Base-by-base conservation (phyloP, 2,113 vertebrate genomes). In the Rhinichthys klamathensis region DNA sequence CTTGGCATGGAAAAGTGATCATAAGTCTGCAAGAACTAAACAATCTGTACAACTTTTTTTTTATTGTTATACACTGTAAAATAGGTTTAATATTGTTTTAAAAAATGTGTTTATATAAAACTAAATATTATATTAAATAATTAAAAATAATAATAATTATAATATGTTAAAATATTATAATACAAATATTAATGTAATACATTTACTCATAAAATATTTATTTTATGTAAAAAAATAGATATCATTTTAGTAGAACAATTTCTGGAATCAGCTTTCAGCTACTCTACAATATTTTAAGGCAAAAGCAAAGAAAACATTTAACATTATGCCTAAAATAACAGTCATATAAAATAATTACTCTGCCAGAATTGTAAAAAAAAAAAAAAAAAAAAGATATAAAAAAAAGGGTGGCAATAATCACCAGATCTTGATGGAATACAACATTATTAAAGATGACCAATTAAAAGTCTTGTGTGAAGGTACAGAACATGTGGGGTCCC, bases 401-500 rank as follows among this genome's bases (percentile, higher is more conserved):
- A 69, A 25, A 16, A 69, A 30, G 61, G 32, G 1, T 16, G 72
- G 11, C 12, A 49, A 16, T 74, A 73, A 74, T 65, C 38, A 44
- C 38, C 15, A 44, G 35, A 80, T 15, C 27, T 44, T 13, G 4
- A 2, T 89, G 89, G 87, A 86, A 90, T 84, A 81, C 46, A 61
- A n/a, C 61, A 83, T 23, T 58, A 18, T 32, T 15, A 35, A 84
- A 84, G 75, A 46, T 23, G 12, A 84, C 77, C 82, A 84, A 86
- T 88, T 88, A 86, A 85, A 84, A 63, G 21, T 72, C 67, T 80
- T 63, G 35, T 46, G 83, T 83, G 77, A 87, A 87, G 74, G 56
- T 54, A 63, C 30, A 83, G 95, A 93, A 93, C 93, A 95, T 94
- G 94, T 94, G 90, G 94, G 96, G 95, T 97, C 96, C 54, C 95